Percentiles rank a stretch among this genome's conserved stretches.
These are phyloP conservation scores for Tetanocera ferruginea DNA, from an alignment of 2,888 invertebrate genomes.

Conservation along the genomic window DNA sequence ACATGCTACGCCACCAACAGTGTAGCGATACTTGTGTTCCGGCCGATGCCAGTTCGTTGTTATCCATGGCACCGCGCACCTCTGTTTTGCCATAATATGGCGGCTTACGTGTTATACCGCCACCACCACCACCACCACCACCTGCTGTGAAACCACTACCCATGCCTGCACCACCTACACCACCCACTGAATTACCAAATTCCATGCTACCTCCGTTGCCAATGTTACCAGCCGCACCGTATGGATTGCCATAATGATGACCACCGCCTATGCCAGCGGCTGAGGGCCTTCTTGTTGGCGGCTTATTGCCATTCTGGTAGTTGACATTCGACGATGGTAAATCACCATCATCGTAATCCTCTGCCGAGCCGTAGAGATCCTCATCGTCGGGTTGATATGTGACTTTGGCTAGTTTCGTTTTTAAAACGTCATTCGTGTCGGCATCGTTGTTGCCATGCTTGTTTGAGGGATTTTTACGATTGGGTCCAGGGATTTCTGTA, in stretches of 20 bases:
- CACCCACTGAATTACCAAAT: slow-evolving; percentile 37
- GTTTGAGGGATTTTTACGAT: slow-evolving; percentile 73
- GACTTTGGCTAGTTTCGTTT: slow-evolving; percentile 68
- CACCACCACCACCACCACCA: slow-evolving; percentile 48
- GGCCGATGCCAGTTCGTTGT: slow-evolving; percentile 62
- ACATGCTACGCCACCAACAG: slow-evolving; percentile 38
- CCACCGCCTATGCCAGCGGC: slow-evolving; percentile 50
- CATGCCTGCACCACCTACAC: slow-evolving; percentile 31
- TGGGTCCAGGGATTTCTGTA: slow-evolving; percentile 83
- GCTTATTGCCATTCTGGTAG: slow-evolving; percentile 63
- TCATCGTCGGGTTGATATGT: slow-evolving; percentile 74
- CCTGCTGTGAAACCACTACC: slow-evolving; percentile 45
- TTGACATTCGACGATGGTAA: slow-evolving; percentile 64
- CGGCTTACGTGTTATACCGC: slow-evolving; percentile 66
- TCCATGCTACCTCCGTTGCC: slow-evolving; percentile 48
- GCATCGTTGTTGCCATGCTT: slow-evolving; percentile 65
- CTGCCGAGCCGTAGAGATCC: slow-evolving; percentile 80
- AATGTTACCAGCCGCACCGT: slow-evolving; percentile 7
- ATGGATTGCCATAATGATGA: slow-evolving; percentile 41
- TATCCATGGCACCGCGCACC: slow-evolving; percentile 62
- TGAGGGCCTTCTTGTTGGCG: slow-evolving; percentile 63
- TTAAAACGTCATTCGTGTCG: slow-evolving; percentile 69
- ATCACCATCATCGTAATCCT: slow-evolving; percentile 76
- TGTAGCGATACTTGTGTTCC: slow-evolving; percentile 30
- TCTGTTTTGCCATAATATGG: slow-evolving; percentile 62